These are phyloP conservation scores for Hephaestus fuliginosus DNA, from an alignment of 2,797 vertebrate species.

Conservation along the genomic window DNA sequence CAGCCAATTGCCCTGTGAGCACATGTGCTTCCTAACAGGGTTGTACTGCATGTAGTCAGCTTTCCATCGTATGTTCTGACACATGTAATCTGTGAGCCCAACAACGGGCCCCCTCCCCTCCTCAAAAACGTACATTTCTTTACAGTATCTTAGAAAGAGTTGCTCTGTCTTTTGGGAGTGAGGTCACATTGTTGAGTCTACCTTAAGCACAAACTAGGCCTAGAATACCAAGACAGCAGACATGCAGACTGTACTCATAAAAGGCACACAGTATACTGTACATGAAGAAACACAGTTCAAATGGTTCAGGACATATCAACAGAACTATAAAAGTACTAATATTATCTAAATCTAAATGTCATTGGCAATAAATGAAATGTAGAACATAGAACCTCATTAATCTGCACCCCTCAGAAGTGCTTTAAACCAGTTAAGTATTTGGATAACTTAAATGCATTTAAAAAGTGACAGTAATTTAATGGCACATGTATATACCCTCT, in stretches of 20 bases:
- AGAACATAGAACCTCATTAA: conserved; percentile 53
- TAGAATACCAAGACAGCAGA: conserved; percentile 80
- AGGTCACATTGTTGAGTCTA: conserved; percentile 76
- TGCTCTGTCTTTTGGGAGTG: conserved; percentile 65
- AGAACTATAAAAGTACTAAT: conserved; percentile 73
- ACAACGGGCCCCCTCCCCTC: conserved; percentile 13
- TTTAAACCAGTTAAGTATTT: conserved; percentile 36
- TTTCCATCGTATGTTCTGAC: conserved; percentile 36
- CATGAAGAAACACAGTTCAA: conserved; percentile 77
- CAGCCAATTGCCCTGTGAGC: conserved; percentile 22
- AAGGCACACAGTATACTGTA: conserved; percentile 84
- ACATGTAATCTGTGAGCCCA: conserved; percentile 32
- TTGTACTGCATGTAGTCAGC: conserved; percentile 26
- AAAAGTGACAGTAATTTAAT: conserved; percentile 45
- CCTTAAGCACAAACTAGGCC: conserved; percentile 78
- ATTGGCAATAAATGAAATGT: conserved; percentile 70
- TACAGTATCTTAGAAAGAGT: conserved; percentile 47
- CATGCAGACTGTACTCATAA: conserved; percentile 80
- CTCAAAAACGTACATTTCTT: conserved; percentile 50
- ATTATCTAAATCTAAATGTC: conserved; percentile 66
- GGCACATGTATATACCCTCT: conserved; percentile 37
- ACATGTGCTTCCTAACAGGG: conserved; percentile 28
- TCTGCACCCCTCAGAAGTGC: conserved; percentile 24
- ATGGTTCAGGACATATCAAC: conserved; percentile 72
- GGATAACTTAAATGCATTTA: conserved; percentile 45